phyloP scores from a whole-genome alignment of 2,797 vertebrate species.

The Trachops cirrhosus region DNA sequence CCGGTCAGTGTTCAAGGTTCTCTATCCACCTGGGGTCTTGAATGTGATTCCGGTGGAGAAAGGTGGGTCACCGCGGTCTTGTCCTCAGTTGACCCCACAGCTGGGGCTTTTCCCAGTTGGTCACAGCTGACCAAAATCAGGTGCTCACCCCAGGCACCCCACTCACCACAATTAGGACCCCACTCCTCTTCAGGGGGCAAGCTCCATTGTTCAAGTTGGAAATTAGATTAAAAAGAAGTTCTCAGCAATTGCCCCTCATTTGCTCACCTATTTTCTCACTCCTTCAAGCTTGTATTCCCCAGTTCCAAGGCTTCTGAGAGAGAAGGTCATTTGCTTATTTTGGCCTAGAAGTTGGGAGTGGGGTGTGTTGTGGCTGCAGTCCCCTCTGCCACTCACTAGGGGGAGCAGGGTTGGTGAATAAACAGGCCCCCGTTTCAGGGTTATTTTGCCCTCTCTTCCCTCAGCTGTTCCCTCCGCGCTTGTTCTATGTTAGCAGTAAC shows the following conservation, averaged over 20 bases:
- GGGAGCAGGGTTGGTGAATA: background rate
- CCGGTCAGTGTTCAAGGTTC: background rate
- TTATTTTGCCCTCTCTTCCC: background rate
- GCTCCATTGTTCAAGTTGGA: background rate
- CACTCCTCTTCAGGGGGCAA: background rate
- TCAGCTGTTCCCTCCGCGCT: accelerated
- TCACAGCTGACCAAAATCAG: background rate
- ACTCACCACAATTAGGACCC: background rate
- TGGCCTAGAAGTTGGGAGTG: background rate
- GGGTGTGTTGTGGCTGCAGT: accelerated
- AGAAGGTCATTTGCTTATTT: background rate
- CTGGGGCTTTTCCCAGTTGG: background rate
- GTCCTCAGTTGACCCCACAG: background rate
- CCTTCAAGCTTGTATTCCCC: background rate
- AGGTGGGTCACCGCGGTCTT: background rate
- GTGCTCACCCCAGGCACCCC: background rate
- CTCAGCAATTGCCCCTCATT: background rate
- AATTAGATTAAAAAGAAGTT: background rate
- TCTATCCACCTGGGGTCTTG: background rate
- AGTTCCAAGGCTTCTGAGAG: background rate
- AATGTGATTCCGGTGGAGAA: background rate
- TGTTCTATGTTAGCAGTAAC: background rate
- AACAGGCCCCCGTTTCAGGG: background rate
- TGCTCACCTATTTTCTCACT: background rate
- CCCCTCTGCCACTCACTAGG: background rate